Base-by-base conservation (phyloP, 2,888 invertebrate genomes). In the Plusia festucae region DNA sequence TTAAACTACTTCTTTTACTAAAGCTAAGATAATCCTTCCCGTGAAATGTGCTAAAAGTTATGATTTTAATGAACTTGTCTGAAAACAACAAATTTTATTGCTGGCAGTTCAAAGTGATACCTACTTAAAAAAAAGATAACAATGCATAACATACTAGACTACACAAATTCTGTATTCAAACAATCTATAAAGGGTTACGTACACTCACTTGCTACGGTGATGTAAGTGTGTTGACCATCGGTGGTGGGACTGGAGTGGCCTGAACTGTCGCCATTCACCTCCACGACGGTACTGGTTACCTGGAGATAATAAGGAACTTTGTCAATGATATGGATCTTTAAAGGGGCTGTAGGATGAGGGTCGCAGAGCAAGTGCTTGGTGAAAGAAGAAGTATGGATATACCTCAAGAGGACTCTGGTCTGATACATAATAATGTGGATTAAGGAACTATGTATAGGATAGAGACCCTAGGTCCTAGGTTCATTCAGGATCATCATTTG, bases 141-240 rank as follows among this genome's bases (percentile, higher is more conserved):
- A 56, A 63, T 54, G 46, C 30, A 15, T 53, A 70, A 64, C 70
- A 40, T 18, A 51, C 59, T 53, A 49, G 9, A 60, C 51, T 61
- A 40, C 40, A 20, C 11, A 49, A 18, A 20, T 49, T 46, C 46
- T 58, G 27, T 4, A 15, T 16, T 22, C n/a, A 2, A n/a, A 44
- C 60, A 58, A 52, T 58, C 52, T 53, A 34, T 49, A 16, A 30
- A 55, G n/a, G 13, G 3, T 1, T 9, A 76, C 77, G 22, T 62
- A 76, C 73, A 73, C 56, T 73, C 73, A 52, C 73, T 73, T 1
- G 73, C 61, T 0, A 97, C 97, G 44, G 97, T 96, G 79, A 97
- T 97, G 90, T 96, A 97, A 70, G 95, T 93, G 88, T 96, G 95
- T 86, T 95, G 95, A 55, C 90, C 91, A 67, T 95, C 93, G 0